Evolutionary conservation across 2,888 invertebrate species (phyloP).

Genomic region (Sinelater perroti): DNA sequence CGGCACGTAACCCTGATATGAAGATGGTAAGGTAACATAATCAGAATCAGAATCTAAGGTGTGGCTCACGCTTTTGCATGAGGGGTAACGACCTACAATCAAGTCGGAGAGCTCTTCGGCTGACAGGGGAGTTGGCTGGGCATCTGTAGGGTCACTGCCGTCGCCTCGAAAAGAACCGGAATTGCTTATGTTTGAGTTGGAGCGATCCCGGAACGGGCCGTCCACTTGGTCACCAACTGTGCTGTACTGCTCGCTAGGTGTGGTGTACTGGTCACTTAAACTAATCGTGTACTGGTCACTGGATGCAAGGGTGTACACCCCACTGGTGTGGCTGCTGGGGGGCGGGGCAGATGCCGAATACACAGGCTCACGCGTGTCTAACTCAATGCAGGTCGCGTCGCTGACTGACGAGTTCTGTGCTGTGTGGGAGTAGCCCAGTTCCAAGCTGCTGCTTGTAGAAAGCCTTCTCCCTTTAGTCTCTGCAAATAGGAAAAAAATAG

Average conservation of each 20-base stretch:
- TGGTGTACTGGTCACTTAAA: conserved; percentile 54
- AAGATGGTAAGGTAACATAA: conserved; percentile 79
- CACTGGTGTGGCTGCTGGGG: conserved; percentile 84
- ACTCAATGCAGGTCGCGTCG: conserved; percentile 75
- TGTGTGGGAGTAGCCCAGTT: conserved; percentile 85
- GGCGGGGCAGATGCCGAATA: conserved; percentile 67
- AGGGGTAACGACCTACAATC: conserved; percentile 83
- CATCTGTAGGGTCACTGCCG: conserved; percentile 88
- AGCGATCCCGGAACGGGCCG: conserved; percentile 69
- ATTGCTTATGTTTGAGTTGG: conserved; percentile 83
- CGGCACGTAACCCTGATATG: conserved; percentile 65
- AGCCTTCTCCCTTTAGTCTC: conserved; percentile 67
- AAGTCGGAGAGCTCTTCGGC: conserved; percentile 85
- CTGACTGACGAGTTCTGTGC: conserved; percentile 85
- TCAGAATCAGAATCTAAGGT: conserved; percentile 90
- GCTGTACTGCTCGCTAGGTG: conserved; percentile 53
- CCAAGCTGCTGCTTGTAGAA: conserved; percentile 83
- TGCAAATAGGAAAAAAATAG: conserved; percentile 36
- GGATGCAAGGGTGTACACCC: conserved; percentile 83
- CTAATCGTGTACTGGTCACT: conserved; percentile 63
- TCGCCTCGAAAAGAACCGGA: conserved; percentile 84
- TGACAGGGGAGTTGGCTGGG: conserved; percentile 77
- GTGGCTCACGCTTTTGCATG: conserved; percentile 80
- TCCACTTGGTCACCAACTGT: conserved; percentile 60
- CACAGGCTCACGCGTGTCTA: conserved; percentile 64